Evolutionary conservation across 2,113 vertebrate species (phyloP), one percentile per base, ranked within the genome.

Genomic region (Pseudonaja textilis): DNA sequence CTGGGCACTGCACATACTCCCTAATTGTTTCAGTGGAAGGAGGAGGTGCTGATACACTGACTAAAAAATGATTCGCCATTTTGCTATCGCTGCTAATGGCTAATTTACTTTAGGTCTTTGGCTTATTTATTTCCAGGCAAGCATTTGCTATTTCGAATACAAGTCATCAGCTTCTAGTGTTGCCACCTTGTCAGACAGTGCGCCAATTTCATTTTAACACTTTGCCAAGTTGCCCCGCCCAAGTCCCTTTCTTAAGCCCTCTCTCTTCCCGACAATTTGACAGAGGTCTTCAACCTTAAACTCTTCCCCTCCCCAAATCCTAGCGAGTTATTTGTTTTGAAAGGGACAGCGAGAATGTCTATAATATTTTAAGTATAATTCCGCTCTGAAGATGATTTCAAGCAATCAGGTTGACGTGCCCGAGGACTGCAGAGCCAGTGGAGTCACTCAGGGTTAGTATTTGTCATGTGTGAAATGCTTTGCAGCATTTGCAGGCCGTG

Each of bases 261-360:
- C 87, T 57, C 91, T 89, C 34, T 81, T 57, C 25, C 91, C 81
- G 87, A 89, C 91, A 92, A 89, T 52, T 89, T 92, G 91, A 92
- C 61, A 89, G 87, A 87, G 26, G 61, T 81, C 34, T 2, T 55
- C 61, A 89, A 81, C 42, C 69, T 6, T 34, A 89, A n/a, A 34
- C 4, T 2, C 14, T 14, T 0, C 59, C 23, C 16, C 18, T 81
- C 34, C 34, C 69, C 69, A 52, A 81, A 52, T 81, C 22, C 50
- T 54, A 8, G 23, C 54, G 59, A 61, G 47, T 39, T 61, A 55
- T 74, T 88, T 74, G 52, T 52, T 42, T 74, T 23, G 25, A 74
- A 12, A 29, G 47, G 59, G 57, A n/a, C 25, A 23, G 12, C 2
- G 3, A 12, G 26, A 81, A 34, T 29, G 54, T 10, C 25, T 45